Percentiles rank a stretch among this genome's conserved stretches.
phyloP scores from a whole-genome alignment of 2,797 vertebrate species.

The Anas capensis region DNA sequence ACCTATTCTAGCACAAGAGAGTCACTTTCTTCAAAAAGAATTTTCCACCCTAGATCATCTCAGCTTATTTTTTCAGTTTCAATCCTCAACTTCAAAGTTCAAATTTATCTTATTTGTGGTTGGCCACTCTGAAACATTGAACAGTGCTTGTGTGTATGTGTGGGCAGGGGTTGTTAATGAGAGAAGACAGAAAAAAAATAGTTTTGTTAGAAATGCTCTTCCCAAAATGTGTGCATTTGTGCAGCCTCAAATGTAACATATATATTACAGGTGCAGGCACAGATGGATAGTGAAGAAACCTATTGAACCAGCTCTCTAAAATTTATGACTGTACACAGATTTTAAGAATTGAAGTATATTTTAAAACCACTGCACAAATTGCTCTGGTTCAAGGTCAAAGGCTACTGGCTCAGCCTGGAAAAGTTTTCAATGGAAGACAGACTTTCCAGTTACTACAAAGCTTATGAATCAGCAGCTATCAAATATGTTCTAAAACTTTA shows the following conservation, averaged over 20 bases:
- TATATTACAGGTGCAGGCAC: background rate
- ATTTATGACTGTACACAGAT: background rate
- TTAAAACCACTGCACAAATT: background rate
- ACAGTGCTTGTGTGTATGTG: background rate
- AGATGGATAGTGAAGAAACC: background rate
- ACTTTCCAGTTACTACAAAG: background rate
- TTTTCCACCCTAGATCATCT: background rate
- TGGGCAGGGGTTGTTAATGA: background rate
- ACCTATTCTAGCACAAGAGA: background rate
- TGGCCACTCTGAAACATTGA: background rate
- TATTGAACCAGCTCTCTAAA: background rate
- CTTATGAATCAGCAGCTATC: accelerated
- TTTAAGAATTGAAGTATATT: background rate
- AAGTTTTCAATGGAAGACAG: background rate
- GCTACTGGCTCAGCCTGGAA: background rate
- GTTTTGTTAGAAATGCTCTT: background rate
- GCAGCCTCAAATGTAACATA: background rate
- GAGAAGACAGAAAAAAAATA: background rate
- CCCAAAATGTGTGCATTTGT: background rate
- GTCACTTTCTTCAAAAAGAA: background rate
- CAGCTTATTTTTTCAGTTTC: background rate
- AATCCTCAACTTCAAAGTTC: background rate
- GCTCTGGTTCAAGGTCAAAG: background rate
- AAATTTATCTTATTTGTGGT: background rate
- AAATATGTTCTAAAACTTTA: background rate